Evolutionary conservation across 2,888 invertebrate species (phyloP).

Genomic region (Pterostichus niger): DNA sequence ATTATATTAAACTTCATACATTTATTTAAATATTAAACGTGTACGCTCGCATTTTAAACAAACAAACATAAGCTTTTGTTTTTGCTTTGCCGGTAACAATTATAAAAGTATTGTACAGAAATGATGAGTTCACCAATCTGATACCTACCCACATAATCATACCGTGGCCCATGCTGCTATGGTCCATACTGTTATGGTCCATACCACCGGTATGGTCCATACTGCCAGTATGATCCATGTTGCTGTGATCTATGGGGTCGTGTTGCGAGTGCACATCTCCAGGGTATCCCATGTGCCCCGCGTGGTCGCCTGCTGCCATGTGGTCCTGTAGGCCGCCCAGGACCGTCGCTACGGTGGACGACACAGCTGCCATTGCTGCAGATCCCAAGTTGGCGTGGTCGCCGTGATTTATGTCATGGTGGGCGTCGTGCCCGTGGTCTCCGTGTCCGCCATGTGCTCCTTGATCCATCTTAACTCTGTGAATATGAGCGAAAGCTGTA

Average conservation of each 20-base stretch:
- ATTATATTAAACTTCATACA: too few species aligned
- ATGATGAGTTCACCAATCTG: background rate
- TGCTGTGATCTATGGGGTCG: background rate
- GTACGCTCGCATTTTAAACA: too few species aligned
- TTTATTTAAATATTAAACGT: too few species aligned
- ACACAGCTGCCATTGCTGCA: conserved; percentile 35
- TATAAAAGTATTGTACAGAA: background rate
- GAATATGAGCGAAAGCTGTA: too few species aligned
- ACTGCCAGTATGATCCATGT: conserved; percentile 68
- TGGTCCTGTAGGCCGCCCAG: conserved; percentile 63
- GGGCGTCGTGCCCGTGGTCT: conserved; percentile 2
- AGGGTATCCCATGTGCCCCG: background rate
- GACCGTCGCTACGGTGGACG: conserved; percentile 39
- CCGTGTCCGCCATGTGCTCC: conserved; percentile 57
- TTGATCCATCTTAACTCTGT: conserved; percentile 64
- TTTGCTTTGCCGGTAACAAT: background rate
- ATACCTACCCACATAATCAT: conserved; percentile 74
- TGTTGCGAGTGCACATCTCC: conserved; percentile 7
- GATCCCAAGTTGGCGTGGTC: conserved; percentile 1
- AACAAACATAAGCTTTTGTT: background rate
- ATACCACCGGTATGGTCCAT: conserved; percentile 69
- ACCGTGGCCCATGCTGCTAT: conserved; percentile 65
- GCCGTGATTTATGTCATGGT: conserved; percentile 20
- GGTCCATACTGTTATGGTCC: conserved; percentile 68
- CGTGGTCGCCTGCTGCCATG: conserved; percentile 54